phyloP scores from a whole-genome alignment of 2,888 invertebrate genomes.

The Drosophila niveifrons region DNA sequence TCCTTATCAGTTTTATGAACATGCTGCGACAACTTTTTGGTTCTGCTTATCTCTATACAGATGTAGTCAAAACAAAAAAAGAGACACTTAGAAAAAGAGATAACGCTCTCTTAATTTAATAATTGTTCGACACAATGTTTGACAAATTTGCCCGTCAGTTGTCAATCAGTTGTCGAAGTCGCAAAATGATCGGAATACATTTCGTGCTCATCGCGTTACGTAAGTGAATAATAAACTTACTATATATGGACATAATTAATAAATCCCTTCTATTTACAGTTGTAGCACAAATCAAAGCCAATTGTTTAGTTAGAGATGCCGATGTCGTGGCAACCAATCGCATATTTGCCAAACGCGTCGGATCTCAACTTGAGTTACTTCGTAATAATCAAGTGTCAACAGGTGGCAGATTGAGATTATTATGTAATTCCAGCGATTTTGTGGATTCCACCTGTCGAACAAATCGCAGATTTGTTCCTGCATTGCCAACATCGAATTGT shows the following conservation, averaged over 20 bases:
- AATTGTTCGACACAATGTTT: not conserved
- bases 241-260: not conserved
- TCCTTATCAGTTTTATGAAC: not conserved
- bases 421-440: slow-evolving; percentile 32
- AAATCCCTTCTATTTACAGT: slow-evolving; percentile 12
- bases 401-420: slow-evolving; percentile 17
- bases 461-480: slow-evolving; percentile 11
- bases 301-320: slow-evolving; percentile 29
- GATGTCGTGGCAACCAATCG: slow-evolving; percentile 38
- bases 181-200: slow-evolving; percentile 13
- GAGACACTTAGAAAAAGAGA: not conserved
- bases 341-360: slow-evolving; percentile 29
- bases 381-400: slow-evolving; percentile 32
- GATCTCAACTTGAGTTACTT: slow-evolving; percentile 1
- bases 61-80: too few species aligned
- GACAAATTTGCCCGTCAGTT: not conserved
- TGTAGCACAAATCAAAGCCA: slow-evolving; percentile 25
- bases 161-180: not conserved
- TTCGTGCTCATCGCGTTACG: not conserved
- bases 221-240: not conserved
- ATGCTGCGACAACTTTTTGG: not conserved
- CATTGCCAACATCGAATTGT: slow-evolving; percentile 18
- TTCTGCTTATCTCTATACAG: not conserved
- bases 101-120: not conserved
- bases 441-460: slow-evolving; percentile 22